phyloP scores from a whole-genome alignment of 2,113 vertebrate genomes.

The Sapayoa aenigma region DNA sequence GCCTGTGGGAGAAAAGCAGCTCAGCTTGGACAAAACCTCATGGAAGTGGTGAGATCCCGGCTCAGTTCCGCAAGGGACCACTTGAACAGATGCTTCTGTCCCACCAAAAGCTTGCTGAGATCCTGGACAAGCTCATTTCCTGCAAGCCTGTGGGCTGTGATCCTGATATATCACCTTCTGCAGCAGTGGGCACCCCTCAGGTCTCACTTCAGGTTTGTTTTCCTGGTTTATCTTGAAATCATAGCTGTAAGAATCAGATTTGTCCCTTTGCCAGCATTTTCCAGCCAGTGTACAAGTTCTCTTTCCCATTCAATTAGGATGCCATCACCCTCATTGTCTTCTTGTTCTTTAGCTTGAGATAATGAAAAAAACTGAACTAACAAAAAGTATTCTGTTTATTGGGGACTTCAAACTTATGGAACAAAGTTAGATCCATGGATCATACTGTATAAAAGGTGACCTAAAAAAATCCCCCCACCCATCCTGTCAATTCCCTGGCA shows the following conservation, averaged over 20 bases:
- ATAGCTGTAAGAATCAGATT: neutral
- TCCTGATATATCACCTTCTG: neutral
- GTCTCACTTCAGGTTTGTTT: neutral
- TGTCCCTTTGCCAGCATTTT: neutral
- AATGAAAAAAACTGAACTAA: neutral
- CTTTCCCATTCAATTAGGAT: neutral
- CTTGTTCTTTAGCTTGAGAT: neutral
- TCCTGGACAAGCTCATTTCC: neutral
- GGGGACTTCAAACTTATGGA: neutral
- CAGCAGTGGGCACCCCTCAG: neutral
- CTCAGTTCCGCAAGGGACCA: neutral
- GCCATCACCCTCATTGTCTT: neutral
- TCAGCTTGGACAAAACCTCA: neutral
- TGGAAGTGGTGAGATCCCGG: neutral
- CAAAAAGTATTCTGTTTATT: neutral
- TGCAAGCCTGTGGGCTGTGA: neutral
- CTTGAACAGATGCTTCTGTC: neutral
- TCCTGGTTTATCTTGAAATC: neutral
- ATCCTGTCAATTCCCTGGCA: conserved; percentile 5
- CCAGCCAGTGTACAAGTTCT: neutral
- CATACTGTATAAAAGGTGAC: neutral
- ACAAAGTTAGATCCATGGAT: neutral
- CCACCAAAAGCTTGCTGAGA: neutral
- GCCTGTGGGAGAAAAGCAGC: neutral
- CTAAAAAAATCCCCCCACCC: neutral